Evolutionary conservation across 2,113 vertebrate species (phyloP).

Genomic region (Macaca nemestrina): DNA sequence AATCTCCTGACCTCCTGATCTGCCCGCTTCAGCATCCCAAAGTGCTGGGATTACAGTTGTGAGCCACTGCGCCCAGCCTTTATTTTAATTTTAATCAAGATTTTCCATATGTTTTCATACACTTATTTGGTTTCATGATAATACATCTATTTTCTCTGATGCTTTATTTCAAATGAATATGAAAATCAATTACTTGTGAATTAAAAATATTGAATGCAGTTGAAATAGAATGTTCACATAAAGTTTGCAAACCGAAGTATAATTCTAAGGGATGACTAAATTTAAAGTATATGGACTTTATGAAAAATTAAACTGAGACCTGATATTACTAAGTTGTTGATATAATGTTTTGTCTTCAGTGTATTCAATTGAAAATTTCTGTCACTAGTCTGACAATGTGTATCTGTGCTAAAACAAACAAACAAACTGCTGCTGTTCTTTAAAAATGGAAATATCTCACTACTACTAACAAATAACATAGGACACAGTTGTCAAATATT

Average conservation of each 20-base stretch:
- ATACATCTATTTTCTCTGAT: slow-evolving; percentile 19
- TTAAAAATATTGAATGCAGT: neutral
- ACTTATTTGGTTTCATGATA: neutral
- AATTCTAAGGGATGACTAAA: slow-evolving; percentile 7
- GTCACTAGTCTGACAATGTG: neutral
- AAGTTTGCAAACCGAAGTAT: neutral
- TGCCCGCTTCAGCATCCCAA: too few species aligned
- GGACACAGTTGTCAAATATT: neutral
- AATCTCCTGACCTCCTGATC: too few species aligned
- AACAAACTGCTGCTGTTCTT: neutral
- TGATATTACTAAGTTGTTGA: neutral
- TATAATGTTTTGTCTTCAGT: neutral
- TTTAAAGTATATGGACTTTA: neutral
- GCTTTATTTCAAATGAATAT: slow-evolving; percentile 16
- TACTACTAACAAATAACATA: neutral
- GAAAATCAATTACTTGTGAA: slow-evolving; percentile 53
- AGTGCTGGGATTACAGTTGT: too few species aligned
- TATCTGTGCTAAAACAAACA: neutral
- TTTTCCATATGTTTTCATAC: neutral
- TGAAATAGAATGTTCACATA: slow-evolving; percentile 16
- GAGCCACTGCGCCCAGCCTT: neutral
- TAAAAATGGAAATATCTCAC: neutral
- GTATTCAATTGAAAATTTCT: neutral
- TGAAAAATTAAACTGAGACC: neutral
- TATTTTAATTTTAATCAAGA: neutral